Evolutionary conservation across 1,140 invertebrate species (phyloP).

Genomic region (Drosophila ohnishii): DNA sequence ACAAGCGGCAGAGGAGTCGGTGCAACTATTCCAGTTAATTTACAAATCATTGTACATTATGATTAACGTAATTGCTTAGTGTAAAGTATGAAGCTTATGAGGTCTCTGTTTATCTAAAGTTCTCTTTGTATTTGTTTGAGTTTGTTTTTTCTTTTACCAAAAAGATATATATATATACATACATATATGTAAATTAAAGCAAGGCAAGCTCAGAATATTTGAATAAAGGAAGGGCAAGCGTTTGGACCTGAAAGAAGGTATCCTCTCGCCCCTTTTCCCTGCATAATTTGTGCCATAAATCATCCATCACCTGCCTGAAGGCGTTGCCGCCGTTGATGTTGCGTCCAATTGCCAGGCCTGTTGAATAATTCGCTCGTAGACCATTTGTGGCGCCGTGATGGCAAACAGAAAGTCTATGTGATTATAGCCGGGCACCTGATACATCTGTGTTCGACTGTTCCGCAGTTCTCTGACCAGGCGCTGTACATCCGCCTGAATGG

Average conservation of each 20-base stretch:
- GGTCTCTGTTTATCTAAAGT: constrained; percentile 68
- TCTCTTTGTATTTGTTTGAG: constrained; percentile 49
- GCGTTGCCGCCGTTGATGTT: neutral
- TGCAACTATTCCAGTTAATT: constrained; percentile 65
- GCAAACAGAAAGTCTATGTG: constrained; percentile 77
- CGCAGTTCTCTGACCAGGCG: constrained; percentile 45
- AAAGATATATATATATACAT: constrained; percentile 63
- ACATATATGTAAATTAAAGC: constrained; percentile 61
- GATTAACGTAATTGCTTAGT: constrained; percentile 65
- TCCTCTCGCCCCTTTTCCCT: neutral
- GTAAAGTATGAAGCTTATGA: constrained; percentile 72
- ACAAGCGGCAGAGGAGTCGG: constrained; percentile 15
- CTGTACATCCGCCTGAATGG: constrained; percentile 57
- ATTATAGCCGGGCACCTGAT: constrained; percentile 70
- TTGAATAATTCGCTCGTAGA: constrained; percentile 69
- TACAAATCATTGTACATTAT: constrained; percentile 61
- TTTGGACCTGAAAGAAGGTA: neutral
- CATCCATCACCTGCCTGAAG: constrained; percentile 6
- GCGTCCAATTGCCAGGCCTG: constrained; percentile 48
- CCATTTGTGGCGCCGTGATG: constrained; percentile 47
- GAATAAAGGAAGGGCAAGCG: constrained; percentile 40
- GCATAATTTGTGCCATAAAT: constrained; percentile 14
- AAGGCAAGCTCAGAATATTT: constrained; percentile 23
- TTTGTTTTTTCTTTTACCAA: constrained; percentile 62
- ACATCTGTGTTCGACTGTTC: constrained; percentile 52